A percentile compares a stretch with the other conserved stretches of the same genome.
phyloP scores from a whole-genome alignment of 92 coral and sea anemone species.

The Bergia puertoricense region DNA sequence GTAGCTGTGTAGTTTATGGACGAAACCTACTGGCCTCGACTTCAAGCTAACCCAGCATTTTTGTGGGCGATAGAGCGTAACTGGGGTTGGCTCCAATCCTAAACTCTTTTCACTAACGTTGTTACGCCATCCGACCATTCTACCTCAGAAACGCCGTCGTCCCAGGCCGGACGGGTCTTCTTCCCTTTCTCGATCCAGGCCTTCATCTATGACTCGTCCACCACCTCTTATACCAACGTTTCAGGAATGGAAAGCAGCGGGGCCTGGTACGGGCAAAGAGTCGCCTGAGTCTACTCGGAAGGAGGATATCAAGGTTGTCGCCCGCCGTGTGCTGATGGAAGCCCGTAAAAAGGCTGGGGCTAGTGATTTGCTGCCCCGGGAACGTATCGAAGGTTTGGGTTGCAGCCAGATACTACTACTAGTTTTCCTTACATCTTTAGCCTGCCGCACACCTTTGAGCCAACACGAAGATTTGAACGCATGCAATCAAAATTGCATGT shows the following conservation, averaged over 20 bases:
- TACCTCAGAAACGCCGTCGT: constrained; percentile 22
- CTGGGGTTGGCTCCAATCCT: background rate
- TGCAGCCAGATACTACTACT: background rate
- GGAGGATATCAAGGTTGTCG: constrained; percentile 79
- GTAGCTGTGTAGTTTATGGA: no score
- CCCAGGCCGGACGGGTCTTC: constrained; percentile 28
- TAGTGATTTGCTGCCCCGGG: constrained; percentile 78
- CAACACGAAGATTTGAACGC: no score
- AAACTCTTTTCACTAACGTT: background rate
- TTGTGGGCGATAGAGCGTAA: background rate
- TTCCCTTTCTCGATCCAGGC: constrained; percentile 52
- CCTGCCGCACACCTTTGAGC: no score
- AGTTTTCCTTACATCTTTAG: no score
- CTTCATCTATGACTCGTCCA: constrained; percentile 56
- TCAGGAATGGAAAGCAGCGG: constrained; percentile 74
- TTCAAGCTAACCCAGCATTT: no score
- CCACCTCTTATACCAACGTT: constrained; percentile 79
- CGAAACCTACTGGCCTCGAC: background rate
- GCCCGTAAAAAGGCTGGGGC: constrained; percentile 94
- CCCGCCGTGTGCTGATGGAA: constrained; percentile 92
- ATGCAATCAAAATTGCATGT: no score
- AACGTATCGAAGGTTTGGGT: constrained; percentile 56
- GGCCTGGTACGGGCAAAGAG: constrained; percentile 1
- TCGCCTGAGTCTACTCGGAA: constrained; percentile 48
- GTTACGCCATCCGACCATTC: background rate